Evolutionary conservation across 2,113 vertebrate species (phyloP).

Genomic region (Trogon surrucura): DNA sequence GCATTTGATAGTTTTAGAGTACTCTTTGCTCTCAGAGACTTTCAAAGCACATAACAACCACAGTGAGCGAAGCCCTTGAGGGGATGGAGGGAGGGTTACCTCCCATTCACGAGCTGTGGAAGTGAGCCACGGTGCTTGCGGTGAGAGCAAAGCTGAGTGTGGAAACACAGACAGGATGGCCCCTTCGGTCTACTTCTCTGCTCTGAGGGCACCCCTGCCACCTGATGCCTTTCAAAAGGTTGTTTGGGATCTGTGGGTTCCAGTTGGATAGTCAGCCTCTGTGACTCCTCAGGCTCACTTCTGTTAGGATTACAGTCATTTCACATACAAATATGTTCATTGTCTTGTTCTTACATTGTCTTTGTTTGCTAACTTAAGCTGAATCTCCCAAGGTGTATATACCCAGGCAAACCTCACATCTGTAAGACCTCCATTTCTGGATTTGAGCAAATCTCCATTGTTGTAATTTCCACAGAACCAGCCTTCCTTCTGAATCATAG

Average conservation of each 20-base stretch:
- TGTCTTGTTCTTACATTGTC: background rate
- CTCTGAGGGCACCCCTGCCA: background rate
- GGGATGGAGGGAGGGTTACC: background rate
- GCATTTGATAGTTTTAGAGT: constrained; percentile 1
- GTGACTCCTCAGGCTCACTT: background rate
- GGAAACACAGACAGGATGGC: background rate
- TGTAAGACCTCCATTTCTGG: background rate
- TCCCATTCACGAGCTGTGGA: background rate
- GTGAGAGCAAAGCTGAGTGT: background rate
- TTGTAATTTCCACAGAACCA: background rate
- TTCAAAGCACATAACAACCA: background rate
- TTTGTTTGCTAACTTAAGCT: background rate
- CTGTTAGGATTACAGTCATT: background rate
- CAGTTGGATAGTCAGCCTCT: background rate
- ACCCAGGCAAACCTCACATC: background rate
- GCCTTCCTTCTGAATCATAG: background rate
- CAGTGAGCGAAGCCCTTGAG: background rate
- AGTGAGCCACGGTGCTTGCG: accelerated
- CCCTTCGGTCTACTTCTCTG: background rate
- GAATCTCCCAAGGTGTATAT: background rate
- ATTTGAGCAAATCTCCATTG: background rate
- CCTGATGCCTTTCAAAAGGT: background rate
- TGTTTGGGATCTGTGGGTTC: background rate
- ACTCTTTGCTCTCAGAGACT: background rate
- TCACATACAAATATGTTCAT: background rate